phyloP scores from a whole-genome alignment of 2,888 invertebrate species.

The Julus scandinavius region DNA sequence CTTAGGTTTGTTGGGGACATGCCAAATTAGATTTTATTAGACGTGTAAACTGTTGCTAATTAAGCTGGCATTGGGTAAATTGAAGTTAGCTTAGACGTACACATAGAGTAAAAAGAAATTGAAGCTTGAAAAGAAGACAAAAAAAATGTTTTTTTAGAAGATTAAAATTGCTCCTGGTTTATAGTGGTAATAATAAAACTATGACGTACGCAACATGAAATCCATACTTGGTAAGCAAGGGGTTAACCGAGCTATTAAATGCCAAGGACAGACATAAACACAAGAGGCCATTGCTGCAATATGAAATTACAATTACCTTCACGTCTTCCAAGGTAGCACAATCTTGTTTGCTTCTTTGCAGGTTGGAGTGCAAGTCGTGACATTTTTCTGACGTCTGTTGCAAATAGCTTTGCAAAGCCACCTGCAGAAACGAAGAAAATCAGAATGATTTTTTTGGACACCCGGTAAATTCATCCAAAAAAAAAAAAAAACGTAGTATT shows the following conservation, averaged over 20 bases:
- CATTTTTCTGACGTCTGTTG: constrained; percentile 59
- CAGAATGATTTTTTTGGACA: not conserved
- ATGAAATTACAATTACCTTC: constrained; percentile 51
- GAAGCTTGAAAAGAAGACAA: no score
- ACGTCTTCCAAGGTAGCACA: constrained; percentile 55
- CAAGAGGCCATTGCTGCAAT: not conserved
- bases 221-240: not conserved
- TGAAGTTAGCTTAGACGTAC: not conserved
- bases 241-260: not conserved
- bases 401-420: constrained; percentile 54
- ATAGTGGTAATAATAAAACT: not conserved
- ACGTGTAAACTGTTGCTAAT: not conserved
- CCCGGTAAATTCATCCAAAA: not conserved
- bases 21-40: not conserved
- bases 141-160: not conserved
- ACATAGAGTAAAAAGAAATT: not conserved
- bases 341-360: constrained; percentile 56
- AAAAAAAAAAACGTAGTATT: not conserved
- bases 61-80: not conserved
- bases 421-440: not conserved
- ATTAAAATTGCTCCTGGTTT: not conserved
- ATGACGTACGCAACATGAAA: not conserved
- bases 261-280: not conserved
- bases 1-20: not conserved
- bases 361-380: constrained; percentile 54